Conservation (phyloP, 2,113 vertebrate genomes). For the Oceanites oceanicus region DNA sequence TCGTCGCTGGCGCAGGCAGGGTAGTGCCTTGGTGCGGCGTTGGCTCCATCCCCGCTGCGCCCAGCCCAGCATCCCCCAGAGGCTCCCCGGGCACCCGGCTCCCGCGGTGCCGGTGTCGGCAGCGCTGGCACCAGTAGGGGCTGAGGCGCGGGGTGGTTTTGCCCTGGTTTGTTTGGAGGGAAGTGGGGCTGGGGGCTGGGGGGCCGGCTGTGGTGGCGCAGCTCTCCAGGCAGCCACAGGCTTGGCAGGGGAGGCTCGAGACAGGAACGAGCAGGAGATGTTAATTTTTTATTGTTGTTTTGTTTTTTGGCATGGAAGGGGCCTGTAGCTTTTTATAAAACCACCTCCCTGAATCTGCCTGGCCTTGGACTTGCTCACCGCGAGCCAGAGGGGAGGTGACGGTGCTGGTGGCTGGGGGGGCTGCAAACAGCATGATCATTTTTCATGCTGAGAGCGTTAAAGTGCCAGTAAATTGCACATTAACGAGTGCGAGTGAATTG, state of each 20-base stretch:
- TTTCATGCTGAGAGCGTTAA: slow-evolving; percentile 75
- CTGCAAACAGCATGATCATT: slow-evolving; percentile 60
- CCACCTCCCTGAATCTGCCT: slow-evolving; percentile 6
- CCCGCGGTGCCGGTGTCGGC: background rate
- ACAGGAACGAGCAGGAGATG: background rate
- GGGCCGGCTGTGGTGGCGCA: background rate
- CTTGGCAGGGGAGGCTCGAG: background rate
- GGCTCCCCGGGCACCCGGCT: too few species aligned
- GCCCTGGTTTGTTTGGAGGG: background rate
- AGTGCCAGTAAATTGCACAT: slow-evolving; percentile 79
- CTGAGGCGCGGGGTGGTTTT: fast-evolving
- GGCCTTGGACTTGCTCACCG: slow-evolving; percentile 16
- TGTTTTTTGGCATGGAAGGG: background rate
- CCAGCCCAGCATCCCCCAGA: background rate
- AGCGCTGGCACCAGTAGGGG: fast-evolving
- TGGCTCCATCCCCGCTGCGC: background rate
- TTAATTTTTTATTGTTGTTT: background rate
- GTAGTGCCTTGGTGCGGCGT: fast-evolving
- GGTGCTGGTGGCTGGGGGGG: slow-evolving; percentile 44
- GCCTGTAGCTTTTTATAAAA: slow-evolving; percentile 10
- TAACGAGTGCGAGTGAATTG: slow-evolving; percentile 74
- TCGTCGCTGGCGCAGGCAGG: fast-evolving
- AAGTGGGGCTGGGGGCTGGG: background rate
- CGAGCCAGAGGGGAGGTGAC: slow-evolving; percentile 16
- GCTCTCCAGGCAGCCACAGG: background rate